Evolutionary conservation across 2,888 invertebrate genomes (phyloP), one percentile per base, ranked within the genome.

Genomic region (Liposcelis brunnea): DNA sequence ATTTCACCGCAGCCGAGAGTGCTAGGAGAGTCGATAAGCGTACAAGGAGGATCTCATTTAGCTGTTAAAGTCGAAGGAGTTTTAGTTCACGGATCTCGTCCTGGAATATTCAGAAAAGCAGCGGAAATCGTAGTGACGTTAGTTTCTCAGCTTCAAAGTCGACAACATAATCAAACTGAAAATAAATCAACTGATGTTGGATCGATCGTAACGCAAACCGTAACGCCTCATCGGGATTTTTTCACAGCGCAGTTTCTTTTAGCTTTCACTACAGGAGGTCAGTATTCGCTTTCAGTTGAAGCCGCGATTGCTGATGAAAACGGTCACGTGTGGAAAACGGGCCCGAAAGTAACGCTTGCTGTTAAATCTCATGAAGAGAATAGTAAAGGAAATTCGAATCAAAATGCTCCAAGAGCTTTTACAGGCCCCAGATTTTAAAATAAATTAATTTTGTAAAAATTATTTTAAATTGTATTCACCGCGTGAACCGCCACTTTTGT

Each of bases 11-110:
- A 84, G 57, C 84, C 85, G 0, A 65, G 80, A 43, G 74, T 75
- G 33, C 70, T 79, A 49, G 82, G 83, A 1, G 93, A 94, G 54
- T 83, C 83, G 40, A 81, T 91, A 42, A 72, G 80, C 50, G 78
- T 93, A 32, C 82, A 83, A 48, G 75, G 79, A 35, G 82, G 84
- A 45, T 83, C 87, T 53, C 82, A 87, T 53, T 70, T 94, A 48
- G 87, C 91, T 1, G 74, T 94, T 18, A 91, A 90, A 67, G 84
- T 94, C 2, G 94, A 94, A 64, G 94, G 94, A 1, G 90, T 95
- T 1, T 73, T 93, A 42, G 79, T 82, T 54, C 80, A 80, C 52
- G 79, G 77, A 18, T 70, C 69, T 51, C 66, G 69, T 48, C 75
- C 77, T 5, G 77, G 79, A 4, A 60, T 80, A 10, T 83, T 77